Evolutionary conservation across 2,113 vertebrate species (phyloP).

Genomic region (Acanthochromis polyacanthus): DNA sequence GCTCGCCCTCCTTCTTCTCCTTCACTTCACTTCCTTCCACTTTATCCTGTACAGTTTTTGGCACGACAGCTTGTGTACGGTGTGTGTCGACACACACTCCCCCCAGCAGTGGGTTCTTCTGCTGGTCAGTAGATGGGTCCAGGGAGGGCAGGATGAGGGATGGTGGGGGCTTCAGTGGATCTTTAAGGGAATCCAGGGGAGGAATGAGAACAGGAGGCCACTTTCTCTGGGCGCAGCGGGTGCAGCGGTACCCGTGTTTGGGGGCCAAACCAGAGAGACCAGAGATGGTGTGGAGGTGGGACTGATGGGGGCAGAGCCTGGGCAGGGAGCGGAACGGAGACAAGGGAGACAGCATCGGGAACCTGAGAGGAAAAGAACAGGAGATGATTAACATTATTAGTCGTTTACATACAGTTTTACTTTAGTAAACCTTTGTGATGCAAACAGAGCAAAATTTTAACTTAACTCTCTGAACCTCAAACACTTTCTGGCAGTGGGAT

Average conservation of each 20-base stretch:
- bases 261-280: constrained; percentile 89
- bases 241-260: constrained; percentile 85
- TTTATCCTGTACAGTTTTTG: constrained; percentile 61
- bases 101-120: constrained; percentile 78
- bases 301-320: constrained; percentile 88
- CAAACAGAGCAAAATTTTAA: too few species aligned
- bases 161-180: constrained; percentile 69
- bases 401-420: too few species aligned
- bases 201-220: constrained; percentile 89
- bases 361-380: constrained; percentile 54
- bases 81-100: constrained; percentile 54
- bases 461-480: too few species aligned
- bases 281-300: constrained; percentile 94
- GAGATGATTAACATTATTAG: neutral
- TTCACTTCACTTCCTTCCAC: constrained; percentile 47
- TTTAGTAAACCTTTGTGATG: too few species aligned
- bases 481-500: too few species aligned
- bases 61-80: constrained; percentile 46
- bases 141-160: constrained; percentile 68
- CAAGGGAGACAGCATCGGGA: constrained; percentile 77
- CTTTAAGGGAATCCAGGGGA: constrained; percentile 73
- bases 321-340: constrained; percentile 84
- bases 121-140: constrained; percentile 41
- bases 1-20: constrained; percentile 80
- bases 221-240: constrained; percentile 93